Base-by-base conservation (phyloP, 2,113 vertebrate genomes). In the Axis porcinus region DNA sequence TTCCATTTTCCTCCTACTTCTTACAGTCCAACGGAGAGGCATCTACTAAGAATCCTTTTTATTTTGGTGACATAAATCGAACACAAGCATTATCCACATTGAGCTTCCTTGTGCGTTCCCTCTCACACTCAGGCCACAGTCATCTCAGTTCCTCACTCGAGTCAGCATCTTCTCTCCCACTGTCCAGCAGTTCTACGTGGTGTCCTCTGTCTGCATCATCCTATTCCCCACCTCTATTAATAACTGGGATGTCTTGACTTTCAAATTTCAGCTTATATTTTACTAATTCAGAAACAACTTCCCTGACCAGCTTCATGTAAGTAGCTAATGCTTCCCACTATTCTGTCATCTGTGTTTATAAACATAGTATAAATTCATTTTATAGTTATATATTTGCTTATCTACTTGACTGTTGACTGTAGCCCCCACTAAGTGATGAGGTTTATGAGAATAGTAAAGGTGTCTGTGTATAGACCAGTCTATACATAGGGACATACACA, bases 171-270 rank as follows among this genome's bases (percentile, higher is more conserved):
- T 93, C 54, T 47, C 2, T 25, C 11, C 27, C 25, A 10, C 52
- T 19, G 6, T 2, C 43, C 36, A n/a, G 17, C 2, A 25, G 36
- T 28, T 67, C 7, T 1, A 2, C 1, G 0, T 2, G 7, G 28
- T 4, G 0, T 7, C 40, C 5, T 21, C 52, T 23, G 1, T 28
- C 47, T 86, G 13, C 14, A 2, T 88, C 14, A 6, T 14, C 83
- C 28, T 28, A 11, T 33, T 47, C 2, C 14, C 4, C 21, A 43
- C 13, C 47, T 50, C 13, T 43, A 1, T 19, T 5, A 57, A 7
- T 43, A 43, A 55, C 7, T 30, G 19, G 11, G 15, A 23, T 54
- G 52, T 58, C 78, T 50, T 19, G 1, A 43, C 19, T 16, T 81
- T 92, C 21, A 67, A 13, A 2, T 43, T 67, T 67, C 47, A 55